Percentiles rank a stretch among this genome's conserved stretches.
Conservation (phyloP, 2,797 vertebrate genomes). For the Etheostoma perlongum region DNA sequence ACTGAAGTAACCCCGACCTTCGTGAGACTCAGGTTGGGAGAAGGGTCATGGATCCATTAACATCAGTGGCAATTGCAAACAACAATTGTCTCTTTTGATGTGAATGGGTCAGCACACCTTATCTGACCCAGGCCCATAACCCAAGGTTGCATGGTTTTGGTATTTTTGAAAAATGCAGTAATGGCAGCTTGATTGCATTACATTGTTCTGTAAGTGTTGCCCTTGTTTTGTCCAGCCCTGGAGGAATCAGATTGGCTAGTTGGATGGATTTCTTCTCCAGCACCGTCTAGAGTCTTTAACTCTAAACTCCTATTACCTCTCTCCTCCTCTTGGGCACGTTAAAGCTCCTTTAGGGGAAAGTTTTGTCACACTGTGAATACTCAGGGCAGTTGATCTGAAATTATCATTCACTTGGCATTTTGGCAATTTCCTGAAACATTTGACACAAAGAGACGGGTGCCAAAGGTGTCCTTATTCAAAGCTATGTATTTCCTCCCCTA, state of each 20-base stretch:
- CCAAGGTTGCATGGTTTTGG: background rate
- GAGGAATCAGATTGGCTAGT: slow-evolving; percentile 34
- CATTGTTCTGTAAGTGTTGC: background rate
- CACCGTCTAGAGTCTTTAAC: slow-evolving; percentile 27
- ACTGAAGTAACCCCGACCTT: background rate
- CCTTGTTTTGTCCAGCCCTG: slow-evolving; percentile 4
- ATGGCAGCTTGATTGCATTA: slow-evolving; percentile 9
- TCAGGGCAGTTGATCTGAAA: slow-evolving; percentile 43
- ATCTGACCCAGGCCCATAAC: background rate
- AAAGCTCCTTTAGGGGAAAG: slow-evolving; percentile 46
- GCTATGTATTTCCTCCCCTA: background rate
- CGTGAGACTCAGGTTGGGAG: background rate
- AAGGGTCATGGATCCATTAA: background rate
- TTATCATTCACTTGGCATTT: slow-evolving; percentile 65
- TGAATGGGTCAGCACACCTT: background rate
- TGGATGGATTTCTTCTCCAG: slow-evolving; percentile 45
- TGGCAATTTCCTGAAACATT: slow-evolving; percentile 44
- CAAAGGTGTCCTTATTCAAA: background rate
- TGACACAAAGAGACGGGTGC: slow-evolving; percentile 53
- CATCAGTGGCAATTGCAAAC: background rate
- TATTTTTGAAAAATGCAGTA: background rate
- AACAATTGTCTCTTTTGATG: background rate
- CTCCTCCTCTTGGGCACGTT: slow-evolving; percentile 31
- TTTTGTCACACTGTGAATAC: slow-evolving; percentile 53
- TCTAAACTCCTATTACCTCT: slow-evolving; percentile 27